Base-by-base conservation (phyloP, 2,113 vertebrate genomes). In the Lagopus leucura region DNA sequence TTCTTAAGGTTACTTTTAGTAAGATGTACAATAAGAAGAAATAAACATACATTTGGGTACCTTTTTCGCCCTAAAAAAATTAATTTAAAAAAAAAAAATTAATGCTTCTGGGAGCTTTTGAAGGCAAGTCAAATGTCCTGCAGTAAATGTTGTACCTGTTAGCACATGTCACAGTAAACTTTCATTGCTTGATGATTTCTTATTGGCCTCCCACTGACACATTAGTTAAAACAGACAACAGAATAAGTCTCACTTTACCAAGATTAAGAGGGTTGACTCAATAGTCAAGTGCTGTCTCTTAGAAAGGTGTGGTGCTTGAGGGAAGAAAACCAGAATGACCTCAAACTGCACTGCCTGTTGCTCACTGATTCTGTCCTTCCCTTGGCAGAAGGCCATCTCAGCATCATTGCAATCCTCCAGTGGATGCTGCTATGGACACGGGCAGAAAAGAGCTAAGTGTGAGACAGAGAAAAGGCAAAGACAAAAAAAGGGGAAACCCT, bases 361-460 rank as follows among this genome's bases (percentile, higher is more conserved):
- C 77, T 94, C 0, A 0, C 52, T 42, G 27, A 20, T 82, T 90
- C 40, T 89, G 3, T 78, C 85, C 65, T 69, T 96, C 50, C n/a
- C 27, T 60, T 96, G 96, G 92, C 96, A 71, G 27, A 73, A 81
- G 74, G 79, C 82, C 90, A 74, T 61, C 79, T 66, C 34, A 0
- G 81, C 65, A 90, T 78, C 82, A 66, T 86, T 94, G 90, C 88
- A 60, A 2, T 47, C 69, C 77, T 72, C 71, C 48, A 83, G 77
- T 81, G 70, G 90, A 67, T 86, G 70, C 96, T 96, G 95, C 95
- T 93, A 71, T 96, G 90, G 92, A 95, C 80, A 91, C 92, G 40
- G 43, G 85, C 67, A 84, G 90, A 91, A 91, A 72, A 76, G 82
- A 95, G 57, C 92, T 96, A 94, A 93, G 91, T 57, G 95, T 21